These are phyloP conservation scores for Axinella damicornis DNA, from an alignment of 37 sponge, comb jelly and placozoan genomes.

Conservation along the genomic window DNA sequence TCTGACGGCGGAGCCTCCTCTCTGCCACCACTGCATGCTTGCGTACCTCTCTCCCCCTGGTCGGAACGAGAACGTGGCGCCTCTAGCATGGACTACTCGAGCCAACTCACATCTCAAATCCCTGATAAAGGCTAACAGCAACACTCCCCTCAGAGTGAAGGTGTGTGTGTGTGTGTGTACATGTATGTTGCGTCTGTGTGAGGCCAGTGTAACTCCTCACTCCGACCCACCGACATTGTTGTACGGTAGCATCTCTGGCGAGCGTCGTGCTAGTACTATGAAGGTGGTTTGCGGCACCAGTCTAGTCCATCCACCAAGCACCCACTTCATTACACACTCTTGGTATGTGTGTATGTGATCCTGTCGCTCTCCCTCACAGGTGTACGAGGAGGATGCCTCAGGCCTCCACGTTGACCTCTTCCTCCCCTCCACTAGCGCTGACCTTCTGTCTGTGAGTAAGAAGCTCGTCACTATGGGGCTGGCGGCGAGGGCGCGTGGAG, in stretches of 20 bases:
- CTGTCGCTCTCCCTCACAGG: neutral
- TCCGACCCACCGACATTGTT: no score
- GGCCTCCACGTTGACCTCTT: constrained; percentile 18
- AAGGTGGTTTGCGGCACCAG: no score
- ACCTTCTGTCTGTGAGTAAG: neutral
- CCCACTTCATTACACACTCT: no score
- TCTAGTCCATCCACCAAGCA: no score
- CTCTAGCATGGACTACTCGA: neutral
- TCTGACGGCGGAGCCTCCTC: neutral
- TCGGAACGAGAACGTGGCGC: neutral
- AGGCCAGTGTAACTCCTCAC: no score
- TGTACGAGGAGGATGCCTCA: neutral
- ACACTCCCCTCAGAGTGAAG: no score
- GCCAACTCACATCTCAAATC: neutral
- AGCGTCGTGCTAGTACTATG: no score
- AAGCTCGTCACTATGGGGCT: neutral
- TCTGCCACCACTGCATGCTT: neutral
- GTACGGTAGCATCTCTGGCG: no score
- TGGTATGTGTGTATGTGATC: no score
- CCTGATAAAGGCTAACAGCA: no score
- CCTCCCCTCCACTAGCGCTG: neutral
- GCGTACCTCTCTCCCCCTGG: neutral
- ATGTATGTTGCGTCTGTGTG: no score
- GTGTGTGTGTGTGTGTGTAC: no score
- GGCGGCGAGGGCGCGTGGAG: neutral